These are phyloP conservation scores for Apostichopus japonicus DNA, from an alignment of 35 echinoderm and acorn worm genomes.

Conservation along the genomic window DNA sequence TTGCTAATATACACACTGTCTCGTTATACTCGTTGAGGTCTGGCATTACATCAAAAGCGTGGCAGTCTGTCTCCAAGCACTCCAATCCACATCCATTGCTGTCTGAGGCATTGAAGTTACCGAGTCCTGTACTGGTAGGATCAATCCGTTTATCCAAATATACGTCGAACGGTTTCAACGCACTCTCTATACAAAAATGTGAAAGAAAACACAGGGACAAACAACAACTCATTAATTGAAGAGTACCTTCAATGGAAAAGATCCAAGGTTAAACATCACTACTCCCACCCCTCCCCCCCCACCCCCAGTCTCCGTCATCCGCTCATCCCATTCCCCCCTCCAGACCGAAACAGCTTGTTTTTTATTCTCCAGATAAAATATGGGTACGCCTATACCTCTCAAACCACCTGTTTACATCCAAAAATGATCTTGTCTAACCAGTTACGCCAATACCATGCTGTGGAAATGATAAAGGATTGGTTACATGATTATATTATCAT, in stretches of 20 bases:
- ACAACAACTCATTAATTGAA: neutral
- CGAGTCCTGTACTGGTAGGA: neutral
- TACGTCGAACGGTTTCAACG: constrained; percentile 30
- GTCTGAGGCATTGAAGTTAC: neutral
- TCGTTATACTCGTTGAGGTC: constrained; percentile 20
- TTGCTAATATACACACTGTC: constrained; percentile 4
- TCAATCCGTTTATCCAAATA: constrained; percentile 18
- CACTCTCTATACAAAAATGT: constrained; percentile 9
- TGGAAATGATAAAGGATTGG: no score
- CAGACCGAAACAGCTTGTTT: no score
- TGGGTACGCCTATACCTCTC: no score
- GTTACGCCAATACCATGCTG: no score
- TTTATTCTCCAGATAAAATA: no score
- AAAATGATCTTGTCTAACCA: no score
- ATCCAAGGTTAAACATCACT: neutral
- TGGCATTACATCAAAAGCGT: constrained; percentile 28
- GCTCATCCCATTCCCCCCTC: no score
- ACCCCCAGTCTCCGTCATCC: no score
- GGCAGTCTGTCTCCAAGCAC: constrained; percentile 13
- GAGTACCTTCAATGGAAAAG: no score
- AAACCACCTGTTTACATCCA: no score
- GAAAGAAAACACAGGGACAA: neutral
- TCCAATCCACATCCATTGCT: constrained; percentile 24
- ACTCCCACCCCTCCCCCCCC: neutral
- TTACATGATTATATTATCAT: no score